Evolutionary conservation across 2,888 invertebrate species (phyloP).

Genomic region (Elegia similella): DNA sequence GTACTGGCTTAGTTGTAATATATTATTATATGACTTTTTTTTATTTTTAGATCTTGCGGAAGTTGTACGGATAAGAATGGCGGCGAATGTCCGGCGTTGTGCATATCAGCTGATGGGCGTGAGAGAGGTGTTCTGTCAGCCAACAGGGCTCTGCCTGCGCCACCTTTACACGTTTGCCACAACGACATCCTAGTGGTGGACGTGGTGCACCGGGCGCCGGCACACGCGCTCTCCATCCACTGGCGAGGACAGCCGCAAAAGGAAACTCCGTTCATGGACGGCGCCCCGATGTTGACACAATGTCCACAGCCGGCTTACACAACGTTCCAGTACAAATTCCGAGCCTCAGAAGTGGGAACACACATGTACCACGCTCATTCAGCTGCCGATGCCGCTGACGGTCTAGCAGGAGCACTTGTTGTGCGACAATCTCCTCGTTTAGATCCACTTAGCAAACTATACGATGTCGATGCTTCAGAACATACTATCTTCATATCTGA

Average conservation of each 20-base stretch:
- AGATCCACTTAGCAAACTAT: constrained; percentile 83
- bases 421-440: constrained; percentile 84
- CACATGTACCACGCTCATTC: constrained; percentile 89
- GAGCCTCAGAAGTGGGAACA: constrained; percentile 86
- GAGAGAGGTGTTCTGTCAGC: constrained; percentile 84
- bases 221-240: constrained; percentile 87
- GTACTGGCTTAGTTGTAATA: neutral
- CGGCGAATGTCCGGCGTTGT: constrained; percentile 82
- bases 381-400: constrained; percentile 85
- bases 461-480: constrained; percentile 86
- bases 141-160: constrained; percentile 85
- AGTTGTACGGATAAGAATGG: constrained; percentile 83
- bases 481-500: constrained; percentile 87
- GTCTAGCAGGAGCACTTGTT: constrained; percentile 86
- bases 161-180: constrained; percentile 85
- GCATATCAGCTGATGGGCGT: constrained; percentile 84
- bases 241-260: constrained; percentile 90
- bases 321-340: constrained; percentile 89
- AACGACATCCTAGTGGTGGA: constrained; percentile 90
- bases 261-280: constrained; percentile 89
- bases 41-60: constrained; percentile 80
- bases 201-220: constrained; percentile 87
- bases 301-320: constrained; percentile 88
- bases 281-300: constrained; percentile 89
- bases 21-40: constrained; percentile 11